Base-by-base conservation (phyloP, 37 sponge, comb jelly and placozoan species). In the Agelas oroides region DNA sequence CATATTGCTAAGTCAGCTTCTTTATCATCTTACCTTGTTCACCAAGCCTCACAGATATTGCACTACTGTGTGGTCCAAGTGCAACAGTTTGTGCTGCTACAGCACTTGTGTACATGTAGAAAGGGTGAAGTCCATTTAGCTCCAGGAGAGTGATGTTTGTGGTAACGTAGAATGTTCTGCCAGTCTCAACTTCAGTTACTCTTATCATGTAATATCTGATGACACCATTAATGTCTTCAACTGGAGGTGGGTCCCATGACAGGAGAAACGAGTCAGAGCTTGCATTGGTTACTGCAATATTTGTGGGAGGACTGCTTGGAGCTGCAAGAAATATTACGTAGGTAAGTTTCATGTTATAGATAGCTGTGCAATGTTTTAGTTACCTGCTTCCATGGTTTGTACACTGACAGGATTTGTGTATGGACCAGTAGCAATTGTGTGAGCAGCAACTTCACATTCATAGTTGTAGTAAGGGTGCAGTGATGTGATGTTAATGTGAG, bases 381-480 rank as follows among this genome's bases (percentile, higher is more conserved):
- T n/a, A 87, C 88, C 82, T n/a, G 80, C 88, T 68, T 74, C 58
- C 0, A 65, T 25, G 1, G 88, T 87, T 38, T 31, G 35, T 18
- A 80, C 33, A 24, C 12, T 2, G 23, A 87, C 17, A 37, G 68
- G 8, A 13, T 28, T 12, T 32, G 65, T 40, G 55, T 35, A 82
- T 71, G 84, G 84, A 15, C 84, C 84, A 3, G 31, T 65, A 53
- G 38, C 58, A 18, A 34, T 30, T n/a, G 73, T 86, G 61, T 70
- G 55, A 2, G 86, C 86, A 71, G 86, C 79, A 28, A 86, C 39
- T 28, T 25, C 70, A 21, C 68, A 72, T 24, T 71, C 32, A 53
- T 86, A 86, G 37, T 21, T 59, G 59, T 86, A 78, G 72, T 53
- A 86, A 27, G 86, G 86, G 41, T 78, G 86, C 53, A 86, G 54